Percentiles rank a stretch among this genome's conserved stretches.
Conservation (phyloP, 2,888 invertebrate genomes). For the Agriopis marginaria region DNA sequence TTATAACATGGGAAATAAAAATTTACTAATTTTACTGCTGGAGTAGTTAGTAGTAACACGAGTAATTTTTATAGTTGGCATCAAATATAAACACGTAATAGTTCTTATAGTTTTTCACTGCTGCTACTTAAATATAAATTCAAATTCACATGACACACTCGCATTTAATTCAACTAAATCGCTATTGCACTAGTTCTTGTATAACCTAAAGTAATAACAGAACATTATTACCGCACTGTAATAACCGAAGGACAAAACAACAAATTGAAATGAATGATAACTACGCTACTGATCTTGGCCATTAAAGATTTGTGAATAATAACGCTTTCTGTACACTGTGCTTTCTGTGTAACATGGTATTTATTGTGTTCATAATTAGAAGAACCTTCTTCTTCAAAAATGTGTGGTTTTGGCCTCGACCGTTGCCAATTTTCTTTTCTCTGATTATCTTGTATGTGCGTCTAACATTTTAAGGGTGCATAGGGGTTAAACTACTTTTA, state of each 20-base stretch:
- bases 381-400: too few relatives aligned
- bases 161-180: neutral
- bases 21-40: neutral
- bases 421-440: too few relatives aligned
- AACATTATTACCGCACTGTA: neutral
- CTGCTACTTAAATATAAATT: neutral
- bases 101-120: neutral
- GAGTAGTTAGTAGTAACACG: neutral
- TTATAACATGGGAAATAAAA: too few relatives aligned
- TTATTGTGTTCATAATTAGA: too few relatives aligned
- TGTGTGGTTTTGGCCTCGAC: too few relatives aligned
- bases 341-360: too few relatives aligned
- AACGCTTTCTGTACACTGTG: neutral
- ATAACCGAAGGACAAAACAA: neutral
- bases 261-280: conserved; percentile 18
- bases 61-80: neutral
- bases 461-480: too few relatives aligned
- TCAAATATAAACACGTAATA: neutral
- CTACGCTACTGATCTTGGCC: conserved; percentile 2
- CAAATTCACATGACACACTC: neutral
- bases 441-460: too few relatives aligned
- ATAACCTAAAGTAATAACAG: neutral
- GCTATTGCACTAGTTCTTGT: neutral
- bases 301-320: conserved; percentile 9
- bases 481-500: too few relatives aligned